A percentile compares a stretch with the other conserved stretches of the same genome.
Evolutionary conservation across 1,140 invertebrate genomes (phyloP).

Genomic region (Antheraea mylitta): DNA sequence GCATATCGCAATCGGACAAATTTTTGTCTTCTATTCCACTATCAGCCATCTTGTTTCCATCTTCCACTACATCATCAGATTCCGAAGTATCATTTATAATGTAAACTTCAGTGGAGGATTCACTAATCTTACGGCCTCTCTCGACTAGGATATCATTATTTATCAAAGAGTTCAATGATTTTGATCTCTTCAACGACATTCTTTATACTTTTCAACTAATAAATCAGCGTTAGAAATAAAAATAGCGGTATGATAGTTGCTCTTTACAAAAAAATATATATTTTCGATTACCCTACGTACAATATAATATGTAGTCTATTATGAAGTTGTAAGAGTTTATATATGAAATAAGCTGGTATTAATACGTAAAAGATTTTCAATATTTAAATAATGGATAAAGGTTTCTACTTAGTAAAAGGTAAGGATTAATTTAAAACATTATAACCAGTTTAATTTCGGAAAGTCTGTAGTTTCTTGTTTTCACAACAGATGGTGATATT

Average conservation of each 20-base stretch:
- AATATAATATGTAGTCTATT: too few species aligned
- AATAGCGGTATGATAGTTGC: neutral
- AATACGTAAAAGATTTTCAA: too few species aligned
- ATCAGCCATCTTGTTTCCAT: slow-evolving; percentile 15
- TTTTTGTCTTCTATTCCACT: slow-evolving; percentile 26
- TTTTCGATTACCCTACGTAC: too few species aligned
- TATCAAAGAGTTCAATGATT: slow-evolving; percentile 22
- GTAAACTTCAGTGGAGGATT: slow-evolving; percentile 23
- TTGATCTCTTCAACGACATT: slow-evolving; percentile 5
- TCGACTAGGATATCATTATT: slow-evolving; percentile 6
- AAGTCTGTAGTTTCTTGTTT: too few species aligned
- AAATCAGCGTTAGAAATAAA: neutral
- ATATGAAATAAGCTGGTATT: too few species aligned
- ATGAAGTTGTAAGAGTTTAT: too few species aligned
- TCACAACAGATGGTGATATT: too few species aligned
- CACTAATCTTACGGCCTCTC: slow-evolving; percentile 17
- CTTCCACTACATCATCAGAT: slow-evolving; percentile 23
- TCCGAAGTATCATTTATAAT: slow-evolving; percentile 23
- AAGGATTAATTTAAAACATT: too few species aligned
- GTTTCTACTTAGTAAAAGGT: too few species aligned
- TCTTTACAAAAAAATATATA: neutral
- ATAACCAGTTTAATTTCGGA: too few species aligned
- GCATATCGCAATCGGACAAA: slow-evolving; percentile 23
- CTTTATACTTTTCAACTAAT: neutral
- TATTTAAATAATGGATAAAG: too few species aligned